phyloP scores from a whole-genome alignment of 1,140 invertebrate species.

The Leucophenga varia region DNA sequence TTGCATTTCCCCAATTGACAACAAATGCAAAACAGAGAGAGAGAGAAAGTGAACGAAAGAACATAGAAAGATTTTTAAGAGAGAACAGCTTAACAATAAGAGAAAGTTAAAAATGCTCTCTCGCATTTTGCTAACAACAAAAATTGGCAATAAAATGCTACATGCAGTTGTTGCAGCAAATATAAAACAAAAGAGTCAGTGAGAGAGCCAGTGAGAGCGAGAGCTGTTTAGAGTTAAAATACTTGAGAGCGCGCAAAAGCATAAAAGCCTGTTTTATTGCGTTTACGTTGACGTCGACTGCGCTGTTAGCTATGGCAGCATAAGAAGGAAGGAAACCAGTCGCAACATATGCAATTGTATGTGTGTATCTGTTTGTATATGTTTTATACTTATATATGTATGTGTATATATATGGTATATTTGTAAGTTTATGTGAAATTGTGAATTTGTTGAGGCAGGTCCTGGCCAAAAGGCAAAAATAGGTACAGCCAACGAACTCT shows the following conservation, averaged over 20 bases:
- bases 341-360: constrained; percentile 10
- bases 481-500: constrained; percentile 57
- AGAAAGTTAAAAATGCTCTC: too few relatives aligned
- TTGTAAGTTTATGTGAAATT: constrained; percentile 31
- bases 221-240: neutral
- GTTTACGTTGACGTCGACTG: constrained; percentile 11
- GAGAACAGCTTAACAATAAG: too few relatives aligned
- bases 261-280: constrained; percentile 20
- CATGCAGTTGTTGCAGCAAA: neutral
- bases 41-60: too few relatives aligned
- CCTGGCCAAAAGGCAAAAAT: constrained; percentile 52
- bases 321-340: constrained; percentile 50
- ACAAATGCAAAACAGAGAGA: too few relatives aligned
- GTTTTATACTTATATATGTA: constrained; percentile 11
- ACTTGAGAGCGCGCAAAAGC: too few relatives aligned
- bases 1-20: too few relatives aligned
- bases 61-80: too few relatives aligned
- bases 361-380: constrained; percentile 9
- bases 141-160: constrained; percentile 8
- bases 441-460: constrained; percentile 50
- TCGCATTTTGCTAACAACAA: constrained; percentile 3
- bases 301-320: constrained; percentile 7
- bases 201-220: constrained; percentile 1
- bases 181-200: constrained; percentile 3
- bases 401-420: constrained; percentile 18